A percentile compares a stretch with the other conserved stretches of the same genome.
Conservation (phyloP, 2,888 invertebrate genomes). For the Cheilosia grossa region DNA sequence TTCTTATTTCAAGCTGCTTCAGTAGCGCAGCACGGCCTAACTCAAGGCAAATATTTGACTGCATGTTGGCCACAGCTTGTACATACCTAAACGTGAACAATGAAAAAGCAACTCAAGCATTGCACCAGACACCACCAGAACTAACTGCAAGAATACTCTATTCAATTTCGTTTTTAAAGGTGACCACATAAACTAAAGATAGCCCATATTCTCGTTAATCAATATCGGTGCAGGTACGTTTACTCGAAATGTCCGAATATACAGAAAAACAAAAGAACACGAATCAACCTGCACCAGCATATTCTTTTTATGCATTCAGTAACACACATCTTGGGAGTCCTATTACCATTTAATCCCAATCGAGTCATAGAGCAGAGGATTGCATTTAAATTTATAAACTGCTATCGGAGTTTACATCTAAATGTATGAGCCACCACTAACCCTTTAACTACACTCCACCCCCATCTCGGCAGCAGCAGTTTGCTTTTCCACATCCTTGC, state of each 20-base stretch:
- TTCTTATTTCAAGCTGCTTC: no score
- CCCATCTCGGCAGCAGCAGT: background rate
- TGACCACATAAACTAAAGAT: no score
- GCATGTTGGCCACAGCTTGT: no score
- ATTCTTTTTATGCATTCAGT: constrained; percentile 42
- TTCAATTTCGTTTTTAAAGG: no score
- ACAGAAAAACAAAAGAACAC: no score
- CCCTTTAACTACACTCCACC: constrained; percentile 18
- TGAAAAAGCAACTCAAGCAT: no score
- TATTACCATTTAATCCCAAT: constrained; percentile 60
- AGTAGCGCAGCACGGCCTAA: no score
- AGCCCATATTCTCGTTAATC: no score
- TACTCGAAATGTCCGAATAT: background rate
- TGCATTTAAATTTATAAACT: constrained; percentile 53
- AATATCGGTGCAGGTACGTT: background rate
- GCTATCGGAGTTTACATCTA: constrained; percentile 52
- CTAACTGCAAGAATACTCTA: no score
- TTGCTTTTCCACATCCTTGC: constrained; percentile 11
- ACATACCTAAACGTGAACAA: no score
- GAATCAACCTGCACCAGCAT: constrained; percentile 23
- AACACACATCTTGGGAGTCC: constrained; percentile 24
- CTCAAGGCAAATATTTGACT: no score
- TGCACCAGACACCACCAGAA: no score
- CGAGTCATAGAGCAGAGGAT: constrained; percentile 20
- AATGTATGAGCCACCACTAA: constrained; percentile 40